Conservation (phyloP, 2,113 vertebrate species). For the Sphaerodactylus townsendi region DNA sequence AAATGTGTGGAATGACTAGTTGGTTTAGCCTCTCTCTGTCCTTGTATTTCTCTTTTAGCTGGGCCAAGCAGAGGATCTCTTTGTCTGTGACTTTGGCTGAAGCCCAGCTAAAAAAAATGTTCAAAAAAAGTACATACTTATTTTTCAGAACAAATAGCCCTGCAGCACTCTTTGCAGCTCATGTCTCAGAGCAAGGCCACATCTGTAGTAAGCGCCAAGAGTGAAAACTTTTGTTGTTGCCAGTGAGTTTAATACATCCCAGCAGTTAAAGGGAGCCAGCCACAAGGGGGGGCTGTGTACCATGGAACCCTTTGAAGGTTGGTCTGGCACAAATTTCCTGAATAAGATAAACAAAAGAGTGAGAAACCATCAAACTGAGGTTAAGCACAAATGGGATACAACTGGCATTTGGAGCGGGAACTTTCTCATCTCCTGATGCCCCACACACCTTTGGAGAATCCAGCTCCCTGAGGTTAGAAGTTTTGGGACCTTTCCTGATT, state of each 20-base stretch:
- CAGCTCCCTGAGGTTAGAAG: background rate
- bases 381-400: no score
- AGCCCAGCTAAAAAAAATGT: background rate
- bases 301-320: conserved; percentile 26
- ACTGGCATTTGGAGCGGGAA: no score
- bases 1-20: background rate
- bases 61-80: background rate
- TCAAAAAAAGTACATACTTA: background rate
- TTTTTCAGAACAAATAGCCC: background rate
- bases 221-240: background rate
- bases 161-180: background rate
- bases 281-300: conserved; percentile 62
- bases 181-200: background rate
- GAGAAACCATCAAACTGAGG: background rate
- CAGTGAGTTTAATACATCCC: background rate
- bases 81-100: background rate
- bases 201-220: background rate
- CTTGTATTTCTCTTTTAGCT: background rate
- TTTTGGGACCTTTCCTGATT: background rate
- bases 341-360: no score
- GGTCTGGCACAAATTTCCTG: background rate
- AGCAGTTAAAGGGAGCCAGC: background rate
- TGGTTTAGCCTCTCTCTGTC: background rate
- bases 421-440: background rate
- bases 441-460: background rate